Evolutionary conservation across 1,140 invertebrate species (phyloP), one percentile per base, ranked within the genome.

Genomic region (Nebria ingens): DNA sequence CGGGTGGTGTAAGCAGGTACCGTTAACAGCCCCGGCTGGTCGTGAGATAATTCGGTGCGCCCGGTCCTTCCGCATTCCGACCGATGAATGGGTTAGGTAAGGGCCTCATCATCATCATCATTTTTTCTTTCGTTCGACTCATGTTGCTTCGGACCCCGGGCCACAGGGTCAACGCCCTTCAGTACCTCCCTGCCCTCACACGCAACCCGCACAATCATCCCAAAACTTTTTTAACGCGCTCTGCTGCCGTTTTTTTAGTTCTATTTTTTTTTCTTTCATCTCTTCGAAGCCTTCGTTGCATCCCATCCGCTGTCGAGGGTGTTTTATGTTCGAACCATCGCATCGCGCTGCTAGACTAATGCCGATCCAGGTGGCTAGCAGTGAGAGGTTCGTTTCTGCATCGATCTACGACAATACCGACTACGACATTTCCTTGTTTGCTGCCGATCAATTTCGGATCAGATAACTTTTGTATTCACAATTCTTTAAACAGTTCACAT

Each of bases 71-170:
- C 40, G 40, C 40, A 45, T 45, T 45, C 40, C 40, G 40, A 17
- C 40, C 40, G 15, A 17, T 45, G 6, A 45, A 45, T 45, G 40
- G 40, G 40, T 45, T 45, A 45, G 40, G 40, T 45, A 45, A 45
- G 40, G 40, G 40, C 40, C 40, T 45, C 40, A 45, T 45, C 40
- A 45, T 45, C 40, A 45, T 45, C 40, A 45, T 45, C 40, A 45
- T 45, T 17, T 9, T 17, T 45, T 45, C 40, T 4, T 29, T 13
- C 4, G 25, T 45, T 45, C 40, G 40, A 17, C 40, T 11, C 40
- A 17, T 6, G 40, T 17, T 9, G 40, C 40, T 17, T 17, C 17
- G 6, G 40, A 17, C 40, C n/a, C 40, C 17, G 15, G 40, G 3
- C 13, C 25, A 6, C 40, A 34, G 40, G 40, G 40, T 45, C 40